Evolutionary conservation across 2,113 vertebrate species (phyloP).

Genomic region (Phylloscopus trochilus): DNA sequence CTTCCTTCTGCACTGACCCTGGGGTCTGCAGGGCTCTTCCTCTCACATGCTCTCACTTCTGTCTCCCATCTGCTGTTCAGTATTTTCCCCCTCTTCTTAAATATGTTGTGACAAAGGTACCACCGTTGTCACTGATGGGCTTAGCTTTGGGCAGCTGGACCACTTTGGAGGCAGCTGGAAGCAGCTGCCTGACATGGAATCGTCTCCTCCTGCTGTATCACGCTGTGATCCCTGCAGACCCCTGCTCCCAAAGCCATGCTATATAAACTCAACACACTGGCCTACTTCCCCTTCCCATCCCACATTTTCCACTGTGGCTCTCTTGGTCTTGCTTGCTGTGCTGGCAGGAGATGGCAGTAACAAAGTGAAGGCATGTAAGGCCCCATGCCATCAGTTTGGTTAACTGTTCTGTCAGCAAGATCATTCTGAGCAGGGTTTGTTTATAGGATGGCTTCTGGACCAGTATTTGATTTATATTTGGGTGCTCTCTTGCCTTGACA

Average conservation of each 20-base stretch:
- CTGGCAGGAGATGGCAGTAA: neutral
- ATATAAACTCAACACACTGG: neutral
- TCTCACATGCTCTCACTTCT: neutral
- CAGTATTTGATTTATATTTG: conserved; percentile 14
- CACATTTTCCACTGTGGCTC: neutral
- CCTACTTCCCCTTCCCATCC: neutral
- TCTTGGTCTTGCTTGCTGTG: neutral
- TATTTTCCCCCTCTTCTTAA: neutral
- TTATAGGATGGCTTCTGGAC: conserved; percentile 22
- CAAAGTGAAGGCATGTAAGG: neutral
- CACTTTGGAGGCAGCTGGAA: neutral
- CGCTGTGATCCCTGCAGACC: neutral
- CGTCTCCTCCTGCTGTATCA: neutral
- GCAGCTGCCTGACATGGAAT: neutral
- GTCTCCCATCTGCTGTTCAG: neutral
- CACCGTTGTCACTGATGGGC: neutral
- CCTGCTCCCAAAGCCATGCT: neutral
- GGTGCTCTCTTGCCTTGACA: neutral
- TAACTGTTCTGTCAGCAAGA: conserved; percentile 33
- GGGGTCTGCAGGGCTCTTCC: neutral
- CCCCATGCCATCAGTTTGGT: neutral
- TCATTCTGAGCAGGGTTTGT: neutral
- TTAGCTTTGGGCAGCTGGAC: neutral
- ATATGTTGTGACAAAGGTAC: neutral
- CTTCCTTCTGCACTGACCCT: neutral